A percentile compares a stretch with the other conserved stretches of the same genome.
Evolutionary conservation across 1,140 invertebrate genomes (phyloP).

Genomic region (Belonocnema kinseyi): DNA sequence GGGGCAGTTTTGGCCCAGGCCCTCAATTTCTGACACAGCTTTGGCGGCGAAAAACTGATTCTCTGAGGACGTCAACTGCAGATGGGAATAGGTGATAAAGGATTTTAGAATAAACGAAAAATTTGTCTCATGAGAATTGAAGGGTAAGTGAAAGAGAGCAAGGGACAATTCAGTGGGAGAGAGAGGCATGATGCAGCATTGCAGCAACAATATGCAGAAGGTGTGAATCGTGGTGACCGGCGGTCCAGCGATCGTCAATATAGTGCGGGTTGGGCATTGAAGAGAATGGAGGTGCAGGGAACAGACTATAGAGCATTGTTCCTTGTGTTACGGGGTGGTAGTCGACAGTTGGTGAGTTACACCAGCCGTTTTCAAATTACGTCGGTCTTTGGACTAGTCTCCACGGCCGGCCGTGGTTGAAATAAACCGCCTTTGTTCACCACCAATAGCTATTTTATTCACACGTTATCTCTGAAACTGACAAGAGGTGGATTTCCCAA

Average conservation of each 20-base stretch:
- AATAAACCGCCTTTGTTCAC: constrained; percentile 23
- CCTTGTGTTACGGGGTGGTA: neutral
- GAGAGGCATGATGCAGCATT: neutral
- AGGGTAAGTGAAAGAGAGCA: constrained; percentile 17
- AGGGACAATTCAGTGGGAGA: neutral
- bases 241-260: constrained; percentile 21
- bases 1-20: no score
- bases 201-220: constrained; percentile 27
- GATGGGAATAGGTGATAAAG: neutral
- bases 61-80: neutral
- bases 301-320: constrained; percentile 22
- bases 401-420: neutral
- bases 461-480: constrained; percentile 5
- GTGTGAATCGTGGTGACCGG: constrained; percentile 22
- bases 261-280: constrained; percentile 16
- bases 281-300: constrained; percentile 21
- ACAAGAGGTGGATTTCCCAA: neutral
- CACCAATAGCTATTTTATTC: constrained; percentile 17
- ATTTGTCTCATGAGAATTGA: constrained; percentile 5
- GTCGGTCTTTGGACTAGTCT: constrained; percentile 7
- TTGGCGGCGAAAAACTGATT: no score
- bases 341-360: constrained; percentile 31
- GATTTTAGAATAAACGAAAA: neutral
- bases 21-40: no score
- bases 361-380: constrained; percentile 30